These are phyloP conservation scores for Dione vanillae DNA, from an alignment of 2,888 invertebrate genomes.

Conservation along the genomic window DNA sequence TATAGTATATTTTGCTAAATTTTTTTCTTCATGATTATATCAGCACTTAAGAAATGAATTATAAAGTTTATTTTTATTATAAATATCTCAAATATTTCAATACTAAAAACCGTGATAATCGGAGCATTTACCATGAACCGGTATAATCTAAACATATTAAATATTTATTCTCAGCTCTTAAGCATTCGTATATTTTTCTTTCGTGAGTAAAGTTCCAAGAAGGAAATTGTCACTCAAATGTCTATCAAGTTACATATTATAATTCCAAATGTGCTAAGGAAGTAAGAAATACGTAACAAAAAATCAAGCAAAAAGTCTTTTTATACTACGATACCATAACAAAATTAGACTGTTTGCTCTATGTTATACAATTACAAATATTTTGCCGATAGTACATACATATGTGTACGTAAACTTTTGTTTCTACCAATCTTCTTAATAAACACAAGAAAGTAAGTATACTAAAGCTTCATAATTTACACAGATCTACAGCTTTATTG, in stretches of 20 bases:
- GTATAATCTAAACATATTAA: conserved; percentile 32
- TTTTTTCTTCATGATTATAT: not conserved
- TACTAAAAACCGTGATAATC: conserved; percentile 4
- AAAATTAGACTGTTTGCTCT: not conserved
- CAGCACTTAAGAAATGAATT: not conserved
- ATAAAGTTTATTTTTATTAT: not conserved
- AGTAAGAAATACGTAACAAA: conserved; percentile 1
- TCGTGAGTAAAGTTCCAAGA: conserved; percentile 7
- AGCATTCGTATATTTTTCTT: conserved; percentile 26
- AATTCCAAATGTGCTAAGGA: conserved; percentile 30
- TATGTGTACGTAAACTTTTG: no score
- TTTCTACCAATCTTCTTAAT: no score
- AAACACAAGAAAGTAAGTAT: conserved; percentile 1
- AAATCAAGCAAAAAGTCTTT: conserved; percentile 1
- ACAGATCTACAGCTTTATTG: conserved; percentile 4
- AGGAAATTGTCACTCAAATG: conserved; percentile 35
- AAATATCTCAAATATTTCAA: conserved; percentile 6
- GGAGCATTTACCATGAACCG: conserved; percentile 24
- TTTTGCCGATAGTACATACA: no score
- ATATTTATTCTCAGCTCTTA: conserved; percentile 26
- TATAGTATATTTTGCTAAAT: not conserved
- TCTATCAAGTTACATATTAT: conserved; percentile 33
- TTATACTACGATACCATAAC: not conserved
- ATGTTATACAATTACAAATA: no score
- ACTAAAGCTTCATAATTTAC: not conserved